phyloP scores from a whole-genome alignment of 2,888 invertebrate species.

The Alcis repandata region DNA sequence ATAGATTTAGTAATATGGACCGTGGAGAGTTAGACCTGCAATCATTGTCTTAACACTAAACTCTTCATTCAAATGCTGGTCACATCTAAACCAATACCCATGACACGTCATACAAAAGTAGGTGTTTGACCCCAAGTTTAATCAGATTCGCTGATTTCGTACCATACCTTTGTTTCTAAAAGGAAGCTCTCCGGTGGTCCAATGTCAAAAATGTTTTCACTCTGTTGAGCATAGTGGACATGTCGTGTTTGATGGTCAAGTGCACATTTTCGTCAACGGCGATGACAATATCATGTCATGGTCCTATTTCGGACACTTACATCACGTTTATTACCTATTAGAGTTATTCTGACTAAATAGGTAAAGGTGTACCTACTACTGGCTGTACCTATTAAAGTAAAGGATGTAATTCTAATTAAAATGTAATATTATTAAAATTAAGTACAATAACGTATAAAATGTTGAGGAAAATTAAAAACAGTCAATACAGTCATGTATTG shows the following conservation, averaged over 20 bases:
- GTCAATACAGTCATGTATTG: too few relatives aligned
- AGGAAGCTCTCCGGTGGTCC: constrained; percentile 42
- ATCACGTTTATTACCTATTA: too few relatives aligned
- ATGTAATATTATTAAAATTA: too few relatives aligned
- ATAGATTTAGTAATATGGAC: background rate
- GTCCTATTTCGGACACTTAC: too few relatives aligned
- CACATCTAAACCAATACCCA: constrained; percentile 5
- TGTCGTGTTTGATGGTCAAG: constrained; percentile 42
- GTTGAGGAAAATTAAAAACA: background rate
- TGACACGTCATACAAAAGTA: constrained; percentile 22
- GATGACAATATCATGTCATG: constrained; percentile 8
- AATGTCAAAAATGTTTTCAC: constrained; percentile 43
- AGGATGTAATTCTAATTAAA: too few relatives aligned
- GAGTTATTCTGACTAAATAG: too few relatives aligned
- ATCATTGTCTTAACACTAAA: constrained; percentile 2
- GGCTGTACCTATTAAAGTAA: too few relatives aligned
- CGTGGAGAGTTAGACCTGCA: background rate
- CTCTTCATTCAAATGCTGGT: constrained; percentile 5
- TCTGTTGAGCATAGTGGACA: constrained; percentile 26
- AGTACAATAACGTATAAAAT: too few relatives aligned
- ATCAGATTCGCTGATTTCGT: constrained; percentile 33
- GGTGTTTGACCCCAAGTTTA: constrained; percentile 39
- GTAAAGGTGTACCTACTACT: too few relatives aligned
- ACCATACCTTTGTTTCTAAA: constrained; percentile 41
- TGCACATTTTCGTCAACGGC: constrained; percentile 32